These are phyloP conservation scores for Ditylenchus weischeri DNA, from an alignment of 2,888 invertebrate species.

Conservation along the genomic window DNA sequence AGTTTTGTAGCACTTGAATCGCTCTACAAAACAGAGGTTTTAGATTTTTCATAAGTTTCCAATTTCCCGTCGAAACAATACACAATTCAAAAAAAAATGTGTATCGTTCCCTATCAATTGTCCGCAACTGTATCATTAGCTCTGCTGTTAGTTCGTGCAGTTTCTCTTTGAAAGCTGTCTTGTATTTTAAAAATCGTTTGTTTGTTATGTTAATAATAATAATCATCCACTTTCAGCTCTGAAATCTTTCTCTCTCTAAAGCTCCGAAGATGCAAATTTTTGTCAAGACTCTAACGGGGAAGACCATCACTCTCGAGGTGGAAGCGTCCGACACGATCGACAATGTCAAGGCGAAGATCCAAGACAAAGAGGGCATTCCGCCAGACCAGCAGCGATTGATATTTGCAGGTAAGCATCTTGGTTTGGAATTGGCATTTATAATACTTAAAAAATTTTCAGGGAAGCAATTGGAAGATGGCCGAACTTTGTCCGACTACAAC, in stretches of 20 bases:
- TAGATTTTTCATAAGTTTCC: no score
- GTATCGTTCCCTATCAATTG: no score
- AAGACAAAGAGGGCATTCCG: conserved; percentile 54
- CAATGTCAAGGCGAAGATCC: conserved; percentile 54
- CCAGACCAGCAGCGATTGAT: conserved; percentile 53
- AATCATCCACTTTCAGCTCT: neutral
- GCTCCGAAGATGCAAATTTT: conserved; percentile 80
- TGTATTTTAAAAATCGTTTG: no score
- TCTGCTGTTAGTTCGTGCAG: no score
- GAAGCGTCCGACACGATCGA: conserved; percentile 54
- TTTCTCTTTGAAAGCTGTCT: no score
- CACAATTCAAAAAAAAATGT: no score
- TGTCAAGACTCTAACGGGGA: conserved; percentile 87
- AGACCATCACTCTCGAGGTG: conserved; percentile 66
- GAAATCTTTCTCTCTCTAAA: neutral
- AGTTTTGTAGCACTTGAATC: no score
- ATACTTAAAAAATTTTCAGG: conserved; percentile 68
- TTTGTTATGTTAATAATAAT: no score
- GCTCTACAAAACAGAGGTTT: no score
- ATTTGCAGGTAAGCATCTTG: conserved; percentile 22
- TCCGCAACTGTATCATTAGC: no score
- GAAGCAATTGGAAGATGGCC: conserved; percentile 89
- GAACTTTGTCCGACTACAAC: conserved; percentile 86
- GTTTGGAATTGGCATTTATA: neutral
- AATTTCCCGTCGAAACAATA: no score